Percentiles rank a stretch among this genome's conserved stretches.
Evolutionary conservation across 2,888 invertebrate species (phyloP).

Genomic region (Gari tellinella): DNA sequence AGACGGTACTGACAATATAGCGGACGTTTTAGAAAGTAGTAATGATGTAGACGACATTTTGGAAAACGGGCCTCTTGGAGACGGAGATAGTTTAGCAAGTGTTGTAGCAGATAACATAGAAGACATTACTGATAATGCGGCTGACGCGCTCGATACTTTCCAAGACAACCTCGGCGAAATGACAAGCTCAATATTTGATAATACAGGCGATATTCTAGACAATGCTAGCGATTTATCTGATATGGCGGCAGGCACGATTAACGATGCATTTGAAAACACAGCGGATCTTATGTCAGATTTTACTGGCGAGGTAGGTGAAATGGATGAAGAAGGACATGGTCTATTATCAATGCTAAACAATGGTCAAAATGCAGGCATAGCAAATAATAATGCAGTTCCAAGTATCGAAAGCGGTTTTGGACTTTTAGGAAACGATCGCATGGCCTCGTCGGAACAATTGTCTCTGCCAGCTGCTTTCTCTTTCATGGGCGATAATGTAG

Average conservation of each 20-base stretch:
- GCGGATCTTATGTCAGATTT: slow-evolving; percentile 8
- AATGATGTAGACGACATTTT: slow-evolving; percentile 18
- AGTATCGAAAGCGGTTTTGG: background rate
- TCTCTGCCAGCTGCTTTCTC: too few relatives aligned
- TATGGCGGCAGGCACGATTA: slow-evolving; percentile 6
- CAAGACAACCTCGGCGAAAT: background rate
- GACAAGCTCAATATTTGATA: background rate
- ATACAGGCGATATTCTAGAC: slow-evolving; percentile 4
- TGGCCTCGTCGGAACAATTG: background rate
- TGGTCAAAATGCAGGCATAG: background rate
- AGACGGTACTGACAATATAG: slow-evolving; percentile 26
- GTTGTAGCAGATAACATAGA: background rate
- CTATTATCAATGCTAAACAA: background rate
- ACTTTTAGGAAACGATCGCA: slow-evolving; percentile 2
- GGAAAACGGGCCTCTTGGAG: slow-evolving; percentile 2
- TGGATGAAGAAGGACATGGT: too few relatives aligned
- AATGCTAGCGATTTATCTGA: slow-evolving; percentile 16
- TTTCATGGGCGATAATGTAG: too few relatives aligned
- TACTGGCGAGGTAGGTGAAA: slow-evolving; percentile 13
- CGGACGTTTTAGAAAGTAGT: slow-evolving; percentile 19
- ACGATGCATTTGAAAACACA: slow-evolving; percentile 16
- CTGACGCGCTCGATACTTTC: background rate
- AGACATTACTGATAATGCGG: slow-evolving; percentile 7
- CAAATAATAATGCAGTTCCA: background rate
- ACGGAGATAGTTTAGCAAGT: background rate